These are phyloP conservation scores for Scolanthus callimorphus DNA, from an alignment of 92 coral and sea anemone genomes.

Conservation along the genomic window DNA sequence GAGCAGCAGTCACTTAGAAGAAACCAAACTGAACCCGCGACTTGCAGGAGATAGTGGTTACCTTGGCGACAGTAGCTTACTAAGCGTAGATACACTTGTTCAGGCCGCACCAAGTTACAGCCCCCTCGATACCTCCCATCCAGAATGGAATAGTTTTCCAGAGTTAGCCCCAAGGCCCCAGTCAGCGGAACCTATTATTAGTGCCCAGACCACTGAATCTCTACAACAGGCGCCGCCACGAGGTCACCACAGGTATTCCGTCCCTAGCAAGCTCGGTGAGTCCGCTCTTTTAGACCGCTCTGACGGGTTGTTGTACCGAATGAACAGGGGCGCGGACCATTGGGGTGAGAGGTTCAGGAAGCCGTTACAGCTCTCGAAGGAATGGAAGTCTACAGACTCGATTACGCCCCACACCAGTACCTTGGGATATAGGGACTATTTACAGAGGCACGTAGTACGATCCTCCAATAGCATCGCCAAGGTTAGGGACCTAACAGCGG, in stretches of 20 bases:
- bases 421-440: conserved; percentile 38
- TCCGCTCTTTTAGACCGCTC: not conserved
- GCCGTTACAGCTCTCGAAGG: conserved; percentile 6
- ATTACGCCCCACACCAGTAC: conserved; percentile 2
- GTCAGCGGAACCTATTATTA: not conserved
- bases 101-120: not conserved
- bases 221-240: conserved; percentile 20
- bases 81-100: not conserved
- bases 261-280: conserved; percentile 1
- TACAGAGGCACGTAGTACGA: conserved; percentile 76
- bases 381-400: conserved; percentile 24
- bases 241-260: conserved; percentile 2
- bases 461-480: conserved; percentile 81
- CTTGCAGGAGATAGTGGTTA: not conserved
- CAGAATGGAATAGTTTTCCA: not conserved
- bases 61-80: not conserved
- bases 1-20: not conserved
- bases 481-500: conserved; percentile 80
- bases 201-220: not conserved
- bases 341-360: not conserved
- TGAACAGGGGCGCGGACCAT: not conserved
- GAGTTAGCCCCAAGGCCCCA: not conserved
- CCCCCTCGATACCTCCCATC: not conserved
- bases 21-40: not conserved
- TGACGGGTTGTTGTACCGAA: not conserved